These are phyloP conservation scores for Lobophora halterata DNA, from an alignment of 2,888 invertebrate genomes.

Conservation along the genomic window DNA sequence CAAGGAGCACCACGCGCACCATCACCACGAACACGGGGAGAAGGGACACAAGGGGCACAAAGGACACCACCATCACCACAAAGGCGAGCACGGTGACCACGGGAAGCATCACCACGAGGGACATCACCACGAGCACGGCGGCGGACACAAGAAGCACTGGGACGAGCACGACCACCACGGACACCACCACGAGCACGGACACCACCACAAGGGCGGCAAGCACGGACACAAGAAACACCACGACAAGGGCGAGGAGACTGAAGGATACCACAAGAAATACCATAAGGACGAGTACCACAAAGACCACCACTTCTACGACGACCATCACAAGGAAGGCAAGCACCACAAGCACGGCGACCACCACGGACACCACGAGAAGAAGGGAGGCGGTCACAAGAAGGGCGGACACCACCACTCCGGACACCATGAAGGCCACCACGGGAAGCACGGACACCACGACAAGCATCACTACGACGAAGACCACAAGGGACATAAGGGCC, in stretches of 20 bases:
- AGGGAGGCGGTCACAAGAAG: constrained; percentile 90
- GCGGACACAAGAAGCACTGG: constrained; percentile 89
- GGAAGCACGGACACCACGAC: constrained; percentile 90
- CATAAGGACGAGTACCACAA: constrained; percentile 94
- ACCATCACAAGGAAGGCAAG: constrained; percentile 91
- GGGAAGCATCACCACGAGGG: constrained; percentile 89
- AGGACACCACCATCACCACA: constrained; percentile 87
- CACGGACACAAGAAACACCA: constrained; percentile 90
- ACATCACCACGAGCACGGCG: constrained; percentile 88
- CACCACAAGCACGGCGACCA: constrained; percentile 90
- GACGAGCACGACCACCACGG: constrained; percentile 88
- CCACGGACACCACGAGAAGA: constrained; percentile 88
- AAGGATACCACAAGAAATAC: constrained; percentile 91
- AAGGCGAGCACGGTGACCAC: constrained; percentile 88
- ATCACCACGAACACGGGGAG: constrained; percentile 85
- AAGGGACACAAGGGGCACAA: constrained; percentile 91
- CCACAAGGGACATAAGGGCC: constrained; percentile 89
- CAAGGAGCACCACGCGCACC: constrained; percentile 83
- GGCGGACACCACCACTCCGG: constrained; percentile 89
- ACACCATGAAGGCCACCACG: constrained; percentile 88
- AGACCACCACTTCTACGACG: constrained; percentile 93
- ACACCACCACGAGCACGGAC: constrained; percentile 88
- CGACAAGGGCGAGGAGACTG: constrained; percentile 91
- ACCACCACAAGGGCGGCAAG: constrained; percentile 89
- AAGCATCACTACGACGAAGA: constrained; percentile 91